Base-by-base conservation (phyloP, 1,140 invertebrate species). In the Bradynema listronoti region DNA sequence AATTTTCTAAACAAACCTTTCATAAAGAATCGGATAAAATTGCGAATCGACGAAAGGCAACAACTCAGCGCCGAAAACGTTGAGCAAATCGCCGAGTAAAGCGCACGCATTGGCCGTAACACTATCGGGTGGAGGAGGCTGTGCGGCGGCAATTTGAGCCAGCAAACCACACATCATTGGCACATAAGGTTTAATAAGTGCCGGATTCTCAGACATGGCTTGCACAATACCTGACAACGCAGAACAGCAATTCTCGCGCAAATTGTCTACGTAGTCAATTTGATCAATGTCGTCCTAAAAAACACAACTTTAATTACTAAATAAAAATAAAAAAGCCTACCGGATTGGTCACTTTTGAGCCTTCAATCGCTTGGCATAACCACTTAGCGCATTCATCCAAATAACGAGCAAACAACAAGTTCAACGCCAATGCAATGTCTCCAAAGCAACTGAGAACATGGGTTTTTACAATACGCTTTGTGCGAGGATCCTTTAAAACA, bases 151-250 rank as follows among this genome's bases (percentile, higher is more conserved):
- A 30, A 69, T 58, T 11, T 41, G 42, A n/a, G 45, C 30, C 43
- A 69, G 56, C 9, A 72, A 50, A 33, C 54, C 45, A 25, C 57
- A 32, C 56, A 69, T 69, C 33, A 39, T 52, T 39, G 47, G 56
- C 11, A 69, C 41, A 50, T 61, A 56, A 27, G 22, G 54, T 22
- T 45, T 25, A 11, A 69, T 60, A 5, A 56, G 11, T 22, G 46
- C 27, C 4, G n/a, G n/a, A n/a, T n/a, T n/a, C n/a, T n/a, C n/a
- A n/a, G n/a, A n/a, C 27, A 71, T 46, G 4, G 62, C 63, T 42
- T 77, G 74, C 4, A 78, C 59, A 41, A 77, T 78, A 32, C 74
- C 68, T 4, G 69, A 67, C 43, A 69, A 77, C 2, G 65, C 75
- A 30, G 54, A 56, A 33, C 78, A 50, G 49, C 75, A 76, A 27